Evolutionary conservation across 2,888 invertebrate genomes (phyloP).

Genomic region (Penaeus monodon): DNA sequence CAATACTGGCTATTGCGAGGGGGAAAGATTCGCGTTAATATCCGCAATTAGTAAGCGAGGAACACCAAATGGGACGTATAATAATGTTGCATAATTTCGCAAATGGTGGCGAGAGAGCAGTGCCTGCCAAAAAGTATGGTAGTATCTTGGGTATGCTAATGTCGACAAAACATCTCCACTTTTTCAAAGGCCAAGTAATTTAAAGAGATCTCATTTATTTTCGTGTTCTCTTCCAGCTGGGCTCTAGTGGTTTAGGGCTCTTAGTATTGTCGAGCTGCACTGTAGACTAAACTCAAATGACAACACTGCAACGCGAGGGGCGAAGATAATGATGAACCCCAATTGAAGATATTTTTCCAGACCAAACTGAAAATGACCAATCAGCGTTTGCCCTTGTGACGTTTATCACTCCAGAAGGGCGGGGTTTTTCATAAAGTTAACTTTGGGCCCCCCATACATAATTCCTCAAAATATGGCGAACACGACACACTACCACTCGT

Average conservation of each 20-base stretch:
- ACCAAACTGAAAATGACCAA: constrained; percentile 22
- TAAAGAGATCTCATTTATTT: constrained; percentile 16
- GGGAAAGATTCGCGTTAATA: too few species aligned
- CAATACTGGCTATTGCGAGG: too few species aligned
- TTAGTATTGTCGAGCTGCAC: too few species aligned
- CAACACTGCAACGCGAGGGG: too few species aligned
- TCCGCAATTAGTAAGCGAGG: too few species aligned
- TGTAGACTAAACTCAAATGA: too few species aligned
- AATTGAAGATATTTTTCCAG: neutral
- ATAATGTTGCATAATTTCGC: too few species aligned
- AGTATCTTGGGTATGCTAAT: constrained; percentile 52
- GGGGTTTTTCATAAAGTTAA: constrained; percentile 22
- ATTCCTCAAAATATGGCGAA: neutral
- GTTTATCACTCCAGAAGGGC: neutral
- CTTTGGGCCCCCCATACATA: constrained; percentile 14
- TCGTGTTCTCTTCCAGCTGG: neutral
- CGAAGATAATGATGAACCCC: too few species aligned
- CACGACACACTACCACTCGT: too few species aligned
- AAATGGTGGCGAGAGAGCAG: neutral
- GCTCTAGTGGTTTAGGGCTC: too few species aligned
- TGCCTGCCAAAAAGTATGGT: constrained; percentile 36
- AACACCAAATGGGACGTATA: too few species aligned
- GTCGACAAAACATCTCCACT: constrained; percentile 15
- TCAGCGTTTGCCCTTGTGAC: neutral
- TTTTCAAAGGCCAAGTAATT: constrained; percentile 32